phyloP scores from a whole-genome alignment of 1,140 invertebrate genomes.

The Cardiocondyla obscurior region DNA sequence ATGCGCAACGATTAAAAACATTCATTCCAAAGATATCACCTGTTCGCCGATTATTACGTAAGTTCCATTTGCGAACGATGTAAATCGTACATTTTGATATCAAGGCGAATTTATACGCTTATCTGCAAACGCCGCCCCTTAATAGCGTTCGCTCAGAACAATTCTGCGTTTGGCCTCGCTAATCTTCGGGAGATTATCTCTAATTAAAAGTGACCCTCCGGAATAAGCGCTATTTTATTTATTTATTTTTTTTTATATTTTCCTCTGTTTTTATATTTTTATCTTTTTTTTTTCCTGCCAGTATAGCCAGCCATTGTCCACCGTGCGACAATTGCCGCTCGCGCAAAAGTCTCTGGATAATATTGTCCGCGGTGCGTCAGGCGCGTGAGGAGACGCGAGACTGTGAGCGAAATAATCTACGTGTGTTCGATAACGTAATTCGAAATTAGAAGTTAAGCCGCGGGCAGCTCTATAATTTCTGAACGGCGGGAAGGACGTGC shows the following conservation, averaged over 20 bases:
- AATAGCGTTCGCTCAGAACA: not conserved
- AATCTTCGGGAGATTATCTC: conserved; percentile 22
- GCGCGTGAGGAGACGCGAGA: not conserved
- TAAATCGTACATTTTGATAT: conserved; percentile 3
- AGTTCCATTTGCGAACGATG: conserved; percentile 3
- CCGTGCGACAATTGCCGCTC: conserved; percentile 10
- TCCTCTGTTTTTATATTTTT: not conserved
- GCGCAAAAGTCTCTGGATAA: conserved; percentile 24
- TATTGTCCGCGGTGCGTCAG: not conserved
- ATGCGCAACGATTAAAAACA: not conserved
- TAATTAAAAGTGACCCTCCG: conserved; percentile 35
- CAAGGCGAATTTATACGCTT: conserved; percentile 7
- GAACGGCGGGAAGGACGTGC: not conserved
- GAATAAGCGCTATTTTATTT: conserved; percentile 12
- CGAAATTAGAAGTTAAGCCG: conserved; percentile 48
- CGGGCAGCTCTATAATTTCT: not conserved
- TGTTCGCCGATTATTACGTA: not conserved
- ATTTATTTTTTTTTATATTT: not conserved
- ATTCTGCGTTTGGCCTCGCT: not conserved
- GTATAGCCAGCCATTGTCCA: conserved; percentile 6
- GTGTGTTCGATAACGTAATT: conserved; percentile 53
- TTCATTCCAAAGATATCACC: not conserved
- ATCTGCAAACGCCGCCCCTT: not conserved
- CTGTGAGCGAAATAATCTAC: conserved; percentile 40
- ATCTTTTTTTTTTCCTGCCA: not conserved